Base-by-base conservation (phyloP, 2,797 vertebrate genomes). In the Chaetophractus vellerosus region DNA sequence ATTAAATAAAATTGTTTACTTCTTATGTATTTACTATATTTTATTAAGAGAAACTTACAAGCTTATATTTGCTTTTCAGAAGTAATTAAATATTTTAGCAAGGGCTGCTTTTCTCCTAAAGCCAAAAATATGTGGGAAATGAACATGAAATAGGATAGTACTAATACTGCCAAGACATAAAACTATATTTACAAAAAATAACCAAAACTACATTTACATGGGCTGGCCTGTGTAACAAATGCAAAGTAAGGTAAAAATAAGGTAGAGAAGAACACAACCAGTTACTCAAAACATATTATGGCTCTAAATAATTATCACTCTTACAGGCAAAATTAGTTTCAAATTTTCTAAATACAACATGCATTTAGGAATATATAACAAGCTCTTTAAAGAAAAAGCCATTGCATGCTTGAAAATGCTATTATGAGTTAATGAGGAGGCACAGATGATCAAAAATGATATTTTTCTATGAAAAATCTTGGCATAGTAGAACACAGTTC, bases 71-170 rank as follows among this genome's bases (percentile, higher is more conserved):
- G 26, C 50, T 95, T 94, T 91, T 41, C 45, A 96, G 18, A 3
- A 45, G 31, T 19, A 86, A 79, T 79, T 63, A 75, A 12, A 14
- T 79, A 84, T 69, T 94, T 95, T 83, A 96, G 4, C 41, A 45
- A 64, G 21, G 36, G 21, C 1, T n/a, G 72, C 57, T 96, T 90
- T 94, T 75, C 72, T 96, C 24, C 33, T 71, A 95, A 48, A 80
- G 63, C 5, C 12, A 48, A 66, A 78, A 91, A 79, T 5, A 3
- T n/a, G 3, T 79, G 31, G 23, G 90, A 82, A 24, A 79, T 1
- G 76, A 76, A 89, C 31, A 68, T 33, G 21, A 94, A 88, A 66
- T 11, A 93, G 2, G 48, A 33, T 1, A 87, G 3, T 71, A 68
- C 36, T 88, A 88, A 68, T 50, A 72, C 2, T 68, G 3, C 26